Base-by-base conservation (phyloP, 2,888 invertebrate species). In the Meloe dianella region DNA sequence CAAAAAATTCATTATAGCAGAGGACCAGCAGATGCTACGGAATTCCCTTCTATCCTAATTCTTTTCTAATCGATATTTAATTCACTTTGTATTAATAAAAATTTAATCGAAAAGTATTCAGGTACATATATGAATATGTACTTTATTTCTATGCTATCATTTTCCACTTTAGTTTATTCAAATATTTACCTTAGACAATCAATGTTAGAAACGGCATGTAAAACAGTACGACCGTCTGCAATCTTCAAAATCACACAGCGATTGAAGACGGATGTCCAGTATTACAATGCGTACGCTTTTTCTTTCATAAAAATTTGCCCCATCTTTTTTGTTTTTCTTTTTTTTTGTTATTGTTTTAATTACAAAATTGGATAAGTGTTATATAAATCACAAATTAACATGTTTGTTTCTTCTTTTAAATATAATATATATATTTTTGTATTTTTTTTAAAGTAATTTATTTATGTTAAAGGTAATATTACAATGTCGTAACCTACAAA, bases 81-180 rank as follows among this genome's bases (percentile, higher is more conserved):
- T 12, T 35, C 7, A 8, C 7, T 30, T 54, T 54, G 6, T 20
- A 41, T 14, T 4, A 24, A 54, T 8, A 24, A 12, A 54, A 54
- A 54, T 5, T 22, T 51, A 47, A 51, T 51, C 22, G 1, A 65
- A 68, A 67, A 71, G 75, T 74, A 76, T 79, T 81, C 82, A 81
- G 81, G 80, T 82, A 81, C 80, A 81, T 81, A 81, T 75, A 75
- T 74, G 73, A 77, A 81, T 81, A 81, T 82, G 80, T 80, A 81
- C 81, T 79, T 75, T 74, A 71, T 73, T n/a, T n/a, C n/a, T 74
- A 71, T 72, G 70, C 69, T 69, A 69, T 69, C 63, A 57, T 63
- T 47, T 64, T 57, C 14, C n/a, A 14, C 5, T n/a, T n/a, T n/a
- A n/a, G 12, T 67, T 61, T 63, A 60, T 64, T 56, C 59, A 69